phyloP scores from a whole-genome alignment of 2,113 vertebrate genomes.

The Ellobius talpinus region DNA sequence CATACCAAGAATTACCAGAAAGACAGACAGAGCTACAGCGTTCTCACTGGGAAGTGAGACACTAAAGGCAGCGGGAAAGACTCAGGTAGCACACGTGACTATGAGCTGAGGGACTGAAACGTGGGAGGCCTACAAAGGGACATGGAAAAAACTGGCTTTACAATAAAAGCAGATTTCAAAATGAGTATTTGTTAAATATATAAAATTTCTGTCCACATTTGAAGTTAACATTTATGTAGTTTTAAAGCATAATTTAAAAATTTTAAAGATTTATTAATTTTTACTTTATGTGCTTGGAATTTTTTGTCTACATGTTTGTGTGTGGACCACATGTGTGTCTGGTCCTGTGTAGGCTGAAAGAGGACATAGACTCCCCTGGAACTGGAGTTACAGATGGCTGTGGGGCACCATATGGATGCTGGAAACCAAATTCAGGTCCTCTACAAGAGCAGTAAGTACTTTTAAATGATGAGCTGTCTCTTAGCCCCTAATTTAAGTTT shows the following conservation, averaged over 20 bases:
- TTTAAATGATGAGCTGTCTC: background rate
- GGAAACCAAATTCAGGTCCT: background rate
- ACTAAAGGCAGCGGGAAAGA: background rate
- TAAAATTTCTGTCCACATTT: conserved; percentile 12
- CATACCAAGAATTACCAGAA: background rate
- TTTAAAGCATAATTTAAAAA: background rate
- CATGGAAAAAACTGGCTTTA: background rate
- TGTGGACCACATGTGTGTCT: background rate
- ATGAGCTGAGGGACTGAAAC: background rate
- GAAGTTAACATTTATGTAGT: conserved; percentile 14
- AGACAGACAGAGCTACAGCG: background rate
- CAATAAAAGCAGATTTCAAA: background rate
- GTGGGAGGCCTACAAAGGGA: conserved; percentile 6
- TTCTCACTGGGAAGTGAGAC: background rate
- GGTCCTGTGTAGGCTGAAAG: background rate
- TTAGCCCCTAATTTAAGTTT: background rate
- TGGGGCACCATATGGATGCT: background rate
- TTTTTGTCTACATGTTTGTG: background rate
- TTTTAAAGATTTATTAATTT: background rate
- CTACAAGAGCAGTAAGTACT: background rate
- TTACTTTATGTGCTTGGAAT: background rate
- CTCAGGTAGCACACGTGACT: background rate
- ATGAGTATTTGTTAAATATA: conserved; percentile 31
- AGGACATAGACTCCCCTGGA: background rate
- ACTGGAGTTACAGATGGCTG: background rate